Evolutionary conservation across 2,113 vertebrate genomes (phyloP).

Genomic region (Eleginops maclovinus): DNA sequence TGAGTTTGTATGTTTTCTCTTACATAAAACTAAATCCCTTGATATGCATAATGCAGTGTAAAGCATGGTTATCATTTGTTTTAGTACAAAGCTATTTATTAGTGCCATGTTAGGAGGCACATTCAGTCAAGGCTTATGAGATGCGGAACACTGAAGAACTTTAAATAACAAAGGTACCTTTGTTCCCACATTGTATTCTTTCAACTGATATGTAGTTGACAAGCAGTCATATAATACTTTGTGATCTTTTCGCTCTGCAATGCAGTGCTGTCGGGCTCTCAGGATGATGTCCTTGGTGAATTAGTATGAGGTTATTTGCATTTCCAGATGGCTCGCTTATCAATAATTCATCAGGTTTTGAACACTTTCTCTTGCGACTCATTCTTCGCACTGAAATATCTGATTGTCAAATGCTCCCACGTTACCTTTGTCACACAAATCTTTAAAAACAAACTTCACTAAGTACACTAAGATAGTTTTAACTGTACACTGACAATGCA

Average conservation of each 20-base stretch:
- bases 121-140: neutral
- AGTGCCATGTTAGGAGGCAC: neutral
- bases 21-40: neutral
- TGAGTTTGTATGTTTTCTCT: neutral
- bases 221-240: neutral
- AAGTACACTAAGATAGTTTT: no score
- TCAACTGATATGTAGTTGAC: no score
- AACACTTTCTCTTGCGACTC: conserved; percentile 32
- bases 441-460: neutral
- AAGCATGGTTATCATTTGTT: neutral
- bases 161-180: neutral
- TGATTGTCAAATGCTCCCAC: neutral
- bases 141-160: neutral
- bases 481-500: neutral
- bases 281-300: conserved; percentile 67
- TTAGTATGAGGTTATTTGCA: conserved; percentile 66
- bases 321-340: conserved; percentile 68
- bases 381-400: conserved; percentile 14
- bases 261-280: conserved; percentile 44
- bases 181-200: neutral
- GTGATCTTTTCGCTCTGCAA: conserved; percentile 36
- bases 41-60: neutral
- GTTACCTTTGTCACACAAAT: neutral
- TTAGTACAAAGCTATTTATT: neutral
- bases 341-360: conserved; percentile 70